Evolutionary conservation across 2,797 vertebrate genomes (phyloP).

Genomic region (Australoheros facetus): DNA sequence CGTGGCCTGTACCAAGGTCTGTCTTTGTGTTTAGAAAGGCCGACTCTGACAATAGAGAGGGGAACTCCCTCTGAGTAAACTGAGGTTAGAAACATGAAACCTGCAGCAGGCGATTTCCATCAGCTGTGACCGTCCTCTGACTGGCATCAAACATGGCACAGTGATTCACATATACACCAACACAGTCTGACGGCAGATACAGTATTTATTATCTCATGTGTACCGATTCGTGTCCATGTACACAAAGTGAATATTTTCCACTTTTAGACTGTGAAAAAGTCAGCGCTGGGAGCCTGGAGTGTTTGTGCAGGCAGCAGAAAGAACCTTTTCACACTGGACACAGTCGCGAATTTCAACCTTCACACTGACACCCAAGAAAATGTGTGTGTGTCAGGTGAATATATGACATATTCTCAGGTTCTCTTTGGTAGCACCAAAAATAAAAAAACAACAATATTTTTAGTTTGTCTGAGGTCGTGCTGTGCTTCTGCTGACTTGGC

Average conservation of each 20-base stretch:
- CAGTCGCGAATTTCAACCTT: background rate
- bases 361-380: accelerated
- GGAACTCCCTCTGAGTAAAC: slow-evolving; percentile 61
- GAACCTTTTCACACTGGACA: background rate
- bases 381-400: too few relatives aligned
- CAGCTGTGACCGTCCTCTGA: slow-evolving; percentile 1
- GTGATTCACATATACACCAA: background rate
- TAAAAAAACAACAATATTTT: too few relatives aligned
- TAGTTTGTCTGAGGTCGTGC: too few relatives aligned
- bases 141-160: background rate
- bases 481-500: too few relatives aligned
- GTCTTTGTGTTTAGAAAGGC: slow-evolving; percentile 40
- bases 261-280: background rate
- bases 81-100: slow-evolving; percentile 39
- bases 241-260: background rate
- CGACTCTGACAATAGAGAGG: slow-evolving; percentile 38
- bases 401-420: too few relatives aligned
- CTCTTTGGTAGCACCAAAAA: too few relatives aligned
- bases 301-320: accelerated
- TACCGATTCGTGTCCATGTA: accelerated
- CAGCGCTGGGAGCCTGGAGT: background rate
- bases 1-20: background rate
- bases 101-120: background rate
- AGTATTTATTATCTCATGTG: background rate
- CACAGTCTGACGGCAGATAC: background rate